phyloP scores from a whole-genome alignment of 2,888 invertebrate species.

The Clitarchus hookeri region DNA sequence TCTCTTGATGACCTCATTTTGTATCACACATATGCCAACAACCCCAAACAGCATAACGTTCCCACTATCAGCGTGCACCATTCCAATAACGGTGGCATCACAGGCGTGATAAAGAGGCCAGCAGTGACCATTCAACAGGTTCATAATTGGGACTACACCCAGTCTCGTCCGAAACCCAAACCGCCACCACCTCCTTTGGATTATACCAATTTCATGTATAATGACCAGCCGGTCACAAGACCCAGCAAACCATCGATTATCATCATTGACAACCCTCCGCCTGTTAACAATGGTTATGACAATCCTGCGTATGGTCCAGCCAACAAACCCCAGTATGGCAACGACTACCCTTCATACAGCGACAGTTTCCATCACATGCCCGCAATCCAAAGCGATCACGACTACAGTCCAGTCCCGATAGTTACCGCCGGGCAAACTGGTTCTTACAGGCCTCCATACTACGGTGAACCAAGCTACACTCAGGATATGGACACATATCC shows the following conservation, averaged over 20 bases:
- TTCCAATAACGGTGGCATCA: slow-evolving; percentile 23
- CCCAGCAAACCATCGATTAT: slow-evolving; percentile 30
- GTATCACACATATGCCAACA: slow-evolving; percentile 39
- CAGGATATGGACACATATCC: neutral
- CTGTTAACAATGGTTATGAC: slow-evolving; percentile 4
- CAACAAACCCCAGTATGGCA: slow-evolving; percentile 10
- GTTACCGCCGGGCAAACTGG: neutral
- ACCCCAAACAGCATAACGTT: slow-evolving; percentile 10
- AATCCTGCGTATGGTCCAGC: neutral
- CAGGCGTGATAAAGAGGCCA: slow-evolving; percentile 33
- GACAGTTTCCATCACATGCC: slow-evolving; percentile 4
- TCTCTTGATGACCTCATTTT: slow-evolving; percentile 36
- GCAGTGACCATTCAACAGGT: slow-evolving; percentile 34
- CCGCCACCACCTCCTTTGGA: slow-evolving; percentile 33
- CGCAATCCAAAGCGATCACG: neutral
- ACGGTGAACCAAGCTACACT: neutral
- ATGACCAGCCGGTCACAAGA: slow-evolving; percentile 29
- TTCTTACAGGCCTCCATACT: neutral
- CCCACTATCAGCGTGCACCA: slow-evolving; percentile 30
- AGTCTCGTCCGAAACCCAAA: neutral
- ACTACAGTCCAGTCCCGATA: neutral
- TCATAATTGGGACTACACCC: slow-evolving; percentile 37
- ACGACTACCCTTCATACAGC: slow-evolving; percentile 28
- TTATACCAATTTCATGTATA: slow-evolving; percentile 2
- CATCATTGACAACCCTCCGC: slow-evolving; percentile 32